Evolutionary conservation across 2,113 vertebrate species (phyloP), one percentile per base, ranked within the genome.

Genomic region (Boulengeromyrus knoepffleri): DNA sequence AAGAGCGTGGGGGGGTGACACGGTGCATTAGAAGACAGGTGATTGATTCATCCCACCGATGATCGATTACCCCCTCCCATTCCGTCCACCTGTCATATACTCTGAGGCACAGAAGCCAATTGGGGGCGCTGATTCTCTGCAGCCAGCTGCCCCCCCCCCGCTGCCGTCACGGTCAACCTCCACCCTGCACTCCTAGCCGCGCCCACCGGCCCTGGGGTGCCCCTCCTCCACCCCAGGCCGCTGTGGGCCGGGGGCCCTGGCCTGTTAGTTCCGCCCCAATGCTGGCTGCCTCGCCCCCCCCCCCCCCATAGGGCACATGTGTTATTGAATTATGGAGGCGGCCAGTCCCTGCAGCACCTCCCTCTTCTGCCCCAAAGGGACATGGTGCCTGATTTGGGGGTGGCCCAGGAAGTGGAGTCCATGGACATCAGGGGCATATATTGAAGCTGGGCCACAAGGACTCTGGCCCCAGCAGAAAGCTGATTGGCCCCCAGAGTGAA

Each of bases 321-420:
- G 94, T 95, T 95, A 96, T 96, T 95, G 95, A 96, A 96, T 96
- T 95, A 96, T 94, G 93, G 93, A 91, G 62, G 77, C 39, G 5
- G 42, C 89, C 89, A 36, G 3, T 47, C 50, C 36, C 89, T 39
- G n/a, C 8, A 5, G 24, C 66, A 4, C 17, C 36, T 36, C 21
- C 17, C 17, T 27, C 8, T 31, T 31, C 1, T 87, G 85, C 66
- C 50, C 19, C 36, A 39, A 31, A 31, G 62, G 62, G 62, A 70
- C 62, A 12, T 70, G n/a, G 62, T 31, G n/a, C 10, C 62, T 70
- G 62, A 70, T 85, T 24, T 24, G 83, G 83, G 39, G 39, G 6
- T 45, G 10, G 6, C n/a, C 62, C 19, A 85, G 24, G 3, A 85
- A 31, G 10, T 31, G 62, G 3, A 31, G 10, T 27, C 62, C 62